A percentile compares a stretch with the other conserved stretches of the same genome.
Evolutionary conservation across 2,797 vertebrate species (phyloP).

Genomic region (Vespertilio murinus): DNA sequence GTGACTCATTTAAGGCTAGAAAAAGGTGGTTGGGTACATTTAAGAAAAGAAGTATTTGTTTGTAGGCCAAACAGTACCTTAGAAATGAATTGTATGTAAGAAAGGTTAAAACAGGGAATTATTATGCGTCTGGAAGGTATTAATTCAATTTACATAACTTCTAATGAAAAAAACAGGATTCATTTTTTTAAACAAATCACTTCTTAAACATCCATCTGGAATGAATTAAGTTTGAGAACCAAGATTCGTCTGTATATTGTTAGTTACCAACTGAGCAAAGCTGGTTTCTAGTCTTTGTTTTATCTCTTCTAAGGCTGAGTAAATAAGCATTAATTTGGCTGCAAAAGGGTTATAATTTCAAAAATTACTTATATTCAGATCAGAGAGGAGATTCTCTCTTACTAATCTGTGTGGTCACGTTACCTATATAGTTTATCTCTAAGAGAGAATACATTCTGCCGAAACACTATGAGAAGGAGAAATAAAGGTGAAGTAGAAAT

Average conservation of each 20-base stretch:
- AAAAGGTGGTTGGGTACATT: background rate
- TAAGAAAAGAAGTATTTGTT: background rate
- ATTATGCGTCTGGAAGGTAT: background rate
- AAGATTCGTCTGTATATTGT: background rate
- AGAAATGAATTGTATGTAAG: background rate
- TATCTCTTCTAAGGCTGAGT: background rate
- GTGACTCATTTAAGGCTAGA: background rate
- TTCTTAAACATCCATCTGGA: background rate
- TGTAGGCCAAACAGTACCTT: background rate
- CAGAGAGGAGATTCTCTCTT: slow-evolving; percentile 16
- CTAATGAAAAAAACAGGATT: background rate
- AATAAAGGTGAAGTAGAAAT: slow-evolving; percentile 40
- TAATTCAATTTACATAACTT: background rate
- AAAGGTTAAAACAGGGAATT: background rate
- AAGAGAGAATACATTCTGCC: slow-evolving; percentile 50
- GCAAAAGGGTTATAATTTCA: slow-evolving; percentile 5
- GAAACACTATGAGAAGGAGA: slow-evolving; percentile 56
- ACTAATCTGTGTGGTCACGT: slow-evolving; percentile 22
- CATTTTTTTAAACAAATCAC: background rate
- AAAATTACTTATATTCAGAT: background rate
- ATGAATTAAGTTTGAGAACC: background rate
- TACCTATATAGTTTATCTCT: slow-evolving; percentile 64
- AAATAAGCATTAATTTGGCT: background rate
- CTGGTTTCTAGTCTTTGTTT: background rate
- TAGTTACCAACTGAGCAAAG: background rate